Base-by-base conservation (phyloP, 2,113 vertebrate species). In the Rhabdornis inornatus region DNA sequence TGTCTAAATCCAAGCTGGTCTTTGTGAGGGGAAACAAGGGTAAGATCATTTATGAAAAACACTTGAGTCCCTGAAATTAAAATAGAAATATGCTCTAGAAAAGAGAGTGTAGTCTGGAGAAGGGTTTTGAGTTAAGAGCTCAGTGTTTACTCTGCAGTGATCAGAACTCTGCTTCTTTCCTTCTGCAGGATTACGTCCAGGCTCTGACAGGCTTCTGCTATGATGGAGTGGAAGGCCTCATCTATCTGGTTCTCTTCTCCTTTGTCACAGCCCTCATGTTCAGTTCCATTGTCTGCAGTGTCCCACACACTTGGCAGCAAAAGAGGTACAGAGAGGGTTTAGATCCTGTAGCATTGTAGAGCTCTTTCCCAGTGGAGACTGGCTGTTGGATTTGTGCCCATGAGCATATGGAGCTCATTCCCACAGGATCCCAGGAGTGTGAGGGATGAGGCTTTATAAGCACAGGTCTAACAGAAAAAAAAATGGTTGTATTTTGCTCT, bases 191-290 rank as follows among this genome's bases (percentile, higher is more conserved):
- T 96, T 99, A 99, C 1, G 95, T 99, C 91, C 99, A 99, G 97
- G 99, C 98, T 47, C 96, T 99, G 97, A 99, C 98, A 0, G 99
- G 99, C 42, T 97, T 99, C 96, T 99, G 99, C 96, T 99, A 99
- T 2, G 99, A 99, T 6, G 99, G 99, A 33, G 98, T 99, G 57
- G 99, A 99, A 97, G 99, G 99, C 61, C 97, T 99, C 97, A 99
- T 99, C 98, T 99, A 99, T 98, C 98, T 99, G 97, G 98, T 99
- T 63, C 97, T 99, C 61, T 99, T 99, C 97, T 99, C 99, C 92
- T 99, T 99, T 56, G 98, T 99, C 97, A 99, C 99, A 0, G 99
- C 99, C 11, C 99, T 99, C 93, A 99, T 99, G 99, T 99, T 99
- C 98, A 99, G 98, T 97, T 99, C 99, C 21, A 98, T 99, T 22